phyloP scores from a whole-genome alignment of 2,888 invertebrate species.

The Tachina grossa region DNA sequence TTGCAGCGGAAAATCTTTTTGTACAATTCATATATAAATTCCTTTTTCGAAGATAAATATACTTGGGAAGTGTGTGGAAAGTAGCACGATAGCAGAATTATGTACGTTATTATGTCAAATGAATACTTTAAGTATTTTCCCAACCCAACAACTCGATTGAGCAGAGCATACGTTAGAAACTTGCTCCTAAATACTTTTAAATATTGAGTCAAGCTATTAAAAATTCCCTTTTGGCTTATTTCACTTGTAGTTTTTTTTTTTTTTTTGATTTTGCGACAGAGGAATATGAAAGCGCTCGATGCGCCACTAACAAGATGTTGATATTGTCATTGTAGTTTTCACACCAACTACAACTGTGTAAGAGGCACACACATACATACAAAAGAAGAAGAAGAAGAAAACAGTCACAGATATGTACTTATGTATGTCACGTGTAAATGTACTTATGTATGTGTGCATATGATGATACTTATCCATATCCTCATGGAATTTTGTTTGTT shows the following conservation, averaged over 20 bases:
- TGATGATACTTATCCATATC: conserved; percentile 21
- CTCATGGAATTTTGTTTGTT: not conserved
- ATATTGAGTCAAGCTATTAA: conserved; percentile 31
- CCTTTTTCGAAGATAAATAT: not conserved
- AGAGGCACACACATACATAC: not conserved
- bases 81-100: not conserved
- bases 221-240: conserved; percentile 23
- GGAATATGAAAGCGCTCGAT: conserved; percentile 15
- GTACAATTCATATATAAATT: not conserved
- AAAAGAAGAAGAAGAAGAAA: not conserved
- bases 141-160: not conserved
- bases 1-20: not conserved
- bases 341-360: conserved; percentile 32
- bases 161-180: not conserved
- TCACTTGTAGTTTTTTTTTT: not conserved
- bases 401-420: conserved; percentile 4
- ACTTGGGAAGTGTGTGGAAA: not conserved
- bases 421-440: conserved; percentile 20
- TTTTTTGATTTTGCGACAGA: not conserved
- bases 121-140: conserved; percentile 10
- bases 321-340: conserved; percentile 59
- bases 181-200: conserved; percentile 2
- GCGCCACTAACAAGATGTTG: conserved; percentile 64
- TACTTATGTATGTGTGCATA: not conserved
- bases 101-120: not conserved